phyloP scores from a whole-genome alignment of 2,797 vertebrate genomes.

The Muraenolepis orangiensis region DNA sequence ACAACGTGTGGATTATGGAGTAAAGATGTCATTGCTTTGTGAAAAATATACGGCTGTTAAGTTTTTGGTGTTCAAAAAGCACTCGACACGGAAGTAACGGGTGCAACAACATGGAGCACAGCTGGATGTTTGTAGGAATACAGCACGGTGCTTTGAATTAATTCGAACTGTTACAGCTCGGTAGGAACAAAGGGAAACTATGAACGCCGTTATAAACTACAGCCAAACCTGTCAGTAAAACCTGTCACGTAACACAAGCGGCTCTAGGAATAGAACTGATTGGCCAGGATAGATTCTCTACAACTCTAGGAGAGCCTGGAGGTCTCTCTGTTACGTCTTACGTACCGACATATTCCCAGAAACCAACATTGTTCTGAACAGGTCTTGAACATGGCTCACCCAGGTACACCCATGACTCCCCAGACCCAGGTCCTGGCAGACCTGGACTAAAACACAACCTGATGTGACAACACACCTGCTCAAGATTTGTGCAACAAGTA shows the following conservation, averaged over 20 bases:
- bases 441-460: too few species aligned
- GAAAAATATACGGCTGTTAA: neutral
- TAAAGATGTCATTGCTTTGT: neutral
- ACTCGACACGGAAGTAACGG: neutral
- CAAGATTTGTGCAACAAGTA: too few species aligned
- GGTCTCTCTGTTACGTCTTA: conserved; percentile 42
- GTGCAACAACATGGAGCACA: neutral
- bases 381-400: conserved; percentile 7
- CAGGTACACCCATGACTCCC: neutral
- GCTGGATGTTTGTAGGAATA: neutral
- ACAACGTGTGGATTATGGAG: neutral
- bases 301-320: neutral
- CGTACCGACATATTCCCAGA: conserved; percentile 57
- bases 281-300: neutral
- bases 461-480: conserved; percentile 46
- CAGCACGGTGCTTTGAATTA: neutral
- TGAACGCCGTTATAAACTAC: too few species aligned
- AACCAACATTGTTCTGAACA: conserved; percentile 53
- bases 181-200: neutral
- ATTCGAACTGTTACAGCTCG: neutral
- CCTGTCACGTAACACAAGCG: neutral
- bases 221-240: neutral
- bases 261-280: neutral
- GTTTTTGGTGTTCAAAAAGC: neutral
- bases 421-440: too few species aligned